Evolutionary conservation across 2,113 vertebrate genomes (phyloP).

Genomic region (Takifugu bimaculatus): DNA sequence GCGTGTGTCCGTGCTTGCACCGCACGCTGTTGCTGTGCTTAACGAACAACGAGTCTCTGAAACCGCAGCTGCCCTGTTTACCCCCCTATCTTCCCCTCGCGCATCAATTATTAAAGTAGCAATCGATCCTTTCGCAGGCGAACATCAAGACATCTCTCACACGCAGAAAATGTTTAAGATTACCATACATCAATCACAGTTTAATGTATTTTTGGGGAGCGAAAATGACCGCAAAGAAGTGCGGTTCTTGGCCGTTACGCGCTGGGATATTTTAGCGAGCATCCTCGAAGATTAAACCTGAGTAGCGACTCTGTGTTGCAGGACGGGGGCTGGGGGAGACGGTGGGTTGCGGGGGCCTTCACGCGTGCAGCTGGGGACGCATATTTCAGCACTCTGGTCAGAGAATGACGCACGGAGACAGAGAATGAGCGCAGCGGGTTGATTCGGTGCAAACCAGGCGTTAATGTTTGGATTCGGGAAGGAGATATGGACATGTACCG

Average conservation of each 20-base stretch:
- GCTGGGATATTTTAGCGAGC: conserved; percentile 14
- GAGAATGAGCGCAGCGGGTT: no score
- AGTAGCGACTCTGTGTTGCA: no score
- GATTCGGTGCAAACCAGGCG: no score
- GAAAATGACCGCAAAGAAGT: conserved; percentile 27
- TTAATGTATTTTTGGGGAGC: conserved; percentile 36
- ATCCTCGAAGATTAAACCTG: background rate
- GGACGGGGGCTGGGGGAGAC: background rate
- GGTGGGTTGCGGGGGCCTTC: background rate
- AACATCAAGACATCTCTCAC: conserved; percentile 63
- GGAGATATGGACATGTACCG: background rate
- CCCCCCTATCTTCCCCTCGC: conserved; percentile 62
- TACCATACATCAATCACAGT: conserved; percentile 60
- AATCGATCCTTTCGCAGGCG: conserved; percentile 75
- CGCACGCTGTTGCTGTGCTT: conserved; percentile 66
- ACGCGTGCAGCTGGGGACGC: background rate
- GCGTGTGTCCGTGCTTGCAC: conserved; percentile 59
- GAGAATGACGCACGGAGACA: conserved; percentile 9
- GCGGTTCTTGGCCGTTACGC: conserved; percentile 4
- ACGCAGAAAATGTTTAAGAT: conserved; percentile 51
- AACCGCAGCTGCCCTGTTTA: conserved; percentile 73
- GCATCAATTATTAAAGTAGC: conserved; percentile 79
- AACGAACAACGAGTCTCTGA: conserved; percentile 64
- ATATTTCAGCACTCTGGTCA: conserved; percentile 58
- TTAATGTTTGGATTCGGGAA: no score